A percentile compares a stretch with the other conserved stretches of the same genome.
Evolutionary conservation across 2,113 vertebrate species (phyloP).

Genomic region (Mus pahari): DNA sequence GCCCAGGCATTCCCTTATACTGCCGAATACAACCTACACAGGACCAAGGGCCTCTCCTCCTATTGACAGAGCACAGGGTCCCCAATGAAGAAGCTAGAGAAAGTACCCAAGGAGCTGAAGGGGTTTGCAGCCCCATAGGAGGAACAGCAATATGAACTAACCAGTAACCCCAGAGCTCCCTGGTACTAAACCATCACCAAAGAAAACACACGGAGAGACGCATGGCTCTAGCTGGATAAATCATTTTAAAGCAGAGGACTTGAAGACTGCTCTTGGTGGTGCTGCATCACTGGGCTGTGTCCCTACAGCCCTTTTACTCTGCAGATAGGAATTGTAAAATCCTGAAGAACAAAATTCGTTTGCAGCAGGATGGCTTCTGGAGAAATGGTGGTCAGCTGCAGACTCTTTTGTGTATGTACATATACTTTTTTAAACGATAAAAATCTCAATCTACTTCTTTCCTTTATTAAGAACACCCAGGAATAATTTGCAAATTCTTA

Average conservation of each 20-base stretch:
- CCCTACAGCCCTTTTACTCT: not conserved
- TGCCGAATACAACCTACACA: no score
- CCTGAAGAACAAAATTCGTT: not conserved
- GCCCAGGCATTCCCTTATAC: no score
- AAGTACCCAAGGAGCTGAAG: no score
- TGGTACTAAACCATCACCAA: no score
- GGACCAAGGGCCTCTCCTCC: no score
- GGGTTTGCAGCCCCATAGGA: no score
- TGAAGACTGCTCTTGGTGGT: constrained; percentile 19
- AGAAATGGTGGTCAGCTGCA: constrained; percentile 5
- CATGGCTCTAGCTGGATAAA: not conserved
- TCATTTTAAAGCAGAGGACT: not conserved
- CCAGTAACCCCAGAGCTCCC: no score
- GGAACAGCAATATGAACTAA: no score
- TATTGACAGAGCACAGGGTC: no score
- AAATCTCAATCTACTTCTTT: not conserved
- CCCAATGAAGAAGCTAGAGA: no score
- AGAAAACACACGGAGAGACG: no score
- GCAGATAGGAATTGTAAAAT: not conserved
- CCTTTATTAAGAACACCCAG: constrained; percentile 33
- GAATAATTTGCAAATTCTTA: not conserved
- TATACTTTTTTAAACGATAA: constrained; percentile 12
- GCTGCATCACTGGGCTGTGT: not conserved
- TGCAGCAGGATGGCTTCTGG: not conserved
- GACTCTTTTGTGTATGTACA: not conserved